Conservation (phyloP, 2,113 vertebrate genomes). For the Cyanoliseus patagonus region DNA sequence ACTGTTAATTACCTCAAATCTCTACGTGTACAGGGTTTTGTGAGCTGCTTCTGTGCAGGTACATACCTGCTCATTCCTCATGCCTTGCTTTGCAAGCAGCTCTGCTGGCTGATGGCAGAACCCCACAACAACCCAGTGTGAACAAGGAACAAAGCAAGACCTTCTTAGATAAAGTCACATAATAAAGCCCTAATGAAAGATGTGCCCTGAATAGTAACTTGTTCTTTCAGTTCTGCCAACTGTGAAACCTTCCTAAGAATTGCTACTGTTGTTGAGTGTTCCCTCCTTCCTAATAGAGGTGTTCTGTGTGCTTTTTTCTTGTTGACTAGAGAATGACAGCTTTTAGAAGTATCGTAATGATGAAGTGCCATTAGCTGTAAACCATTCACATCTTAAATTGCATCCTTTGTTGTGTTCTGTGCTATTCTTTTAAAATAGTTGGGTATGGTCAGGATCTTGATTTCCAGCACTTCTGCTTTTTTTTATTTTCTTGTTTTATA, state of each 20-base stretch:
- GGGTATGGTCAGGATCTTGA: neutral
- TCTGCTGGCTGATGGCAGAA: neutral
- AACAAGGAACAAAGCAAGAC: neutral
- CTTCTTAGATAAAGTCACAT: neutral
- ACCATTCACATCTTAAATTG: neutral
- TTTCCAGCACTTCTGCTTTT: constrained; percentile 4
- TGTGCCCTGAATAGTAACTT: neutral
- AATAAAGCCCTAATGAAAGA: neutral
- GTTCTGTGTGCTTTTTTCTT: constrained; percentile 31
- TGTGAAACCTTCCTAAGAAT: neutral
- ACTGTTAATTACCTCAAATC: neutral
- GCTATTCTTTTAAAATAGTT: constrained; percentile 26
- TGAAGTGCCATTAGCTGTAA: constrained; percentile 18
- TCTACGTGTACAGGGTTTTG: rapidly evolving
- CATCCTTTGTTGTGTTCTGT: constrained; percentile 24
- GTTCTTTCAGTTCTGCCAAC: neutral
- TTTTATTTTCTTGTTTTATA: constrained; percentile 27
- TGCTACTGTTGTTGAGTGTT: neutral
- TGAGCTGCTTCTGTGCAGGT: neutral
- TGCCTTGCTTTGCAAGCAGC: neutral
- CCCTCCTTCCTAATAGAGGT: neutral
- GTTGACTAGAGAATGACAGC: constrained; percentile 24
- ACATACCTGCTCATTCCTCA: rapidly evolving
- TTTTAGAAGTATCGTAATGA: constrained; percentile 1
- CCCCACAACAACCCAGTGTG: neutral